phyloP scores from a whole-genome alignment of 2,113 vertebrate species.

The Pipa parva region DNA sequence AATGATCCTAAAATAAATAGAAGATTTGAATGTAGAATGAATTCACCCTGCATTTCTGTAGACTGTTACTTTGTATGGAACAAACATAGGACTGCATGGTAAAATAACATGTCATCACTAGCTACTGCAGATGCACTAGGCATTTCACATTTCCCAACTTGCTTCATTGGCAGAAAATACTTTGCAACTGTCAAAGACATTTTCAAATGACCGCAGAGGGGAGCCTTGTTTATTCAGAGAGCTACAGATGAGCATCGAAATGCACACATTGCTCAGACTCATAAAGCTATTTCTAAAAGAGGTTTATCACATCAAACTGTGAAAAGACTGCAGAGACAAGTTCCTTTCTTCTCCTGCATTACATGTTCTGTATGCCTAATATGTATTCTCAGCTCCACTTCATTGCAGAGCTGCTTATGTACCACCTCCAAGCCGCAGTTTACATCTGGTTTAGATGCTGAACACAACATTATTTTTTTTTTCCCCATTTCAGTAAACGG shows the following conservation, averaged over 20 bases:
- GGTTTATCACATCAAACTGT: constrained; percentile 34
- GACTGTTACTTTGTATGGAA: too few relatives aligned
- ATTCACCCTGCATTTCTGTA: too few relatives aligned
- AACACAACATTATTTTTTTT: constrained; percentile 7
- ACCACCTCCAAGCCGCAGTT: constrained; percentile 38
- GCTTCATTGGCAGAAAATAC: neutral
- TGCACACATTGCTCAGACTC: constrained; percentile 16
- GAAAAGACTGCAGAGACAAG: constrained; percentile 33
- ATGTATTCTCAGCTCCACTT: constrained; percentile 36
- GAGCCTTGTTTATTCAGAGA: constrained; percentile 1
- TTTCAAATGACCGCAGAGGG: constrained; percentile 9
- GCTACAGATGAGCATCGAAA: constrained; percentile 18
- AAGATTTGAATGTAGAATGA: too few relatives aligned
- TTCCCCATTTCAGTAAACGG: neutral
- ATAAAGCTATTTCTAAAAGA: constrained; percentile 9
- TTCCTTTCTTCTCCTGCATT: constrained; percentile 30
- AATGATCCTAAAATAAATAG: too few relatives aligned
- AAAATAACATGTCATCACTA: too few relatives aligned
- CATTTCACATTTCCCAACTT: too few relatives aligned
- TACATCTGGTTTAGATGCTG: constrained; percentile 23
- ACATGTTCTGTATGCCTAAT: constrained; percentile 30
- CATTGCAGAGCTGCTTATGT: constrained; percentile 36
- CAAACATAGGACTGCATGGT: too few relatives aligned
- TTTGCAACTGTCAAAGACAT: neutral
- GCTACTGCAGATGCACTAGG: too few relatives aligned